phyloP scores from a whole-genome alignment of 2,113 vertebrate species.

The Bujurquina vittata region DNA sequence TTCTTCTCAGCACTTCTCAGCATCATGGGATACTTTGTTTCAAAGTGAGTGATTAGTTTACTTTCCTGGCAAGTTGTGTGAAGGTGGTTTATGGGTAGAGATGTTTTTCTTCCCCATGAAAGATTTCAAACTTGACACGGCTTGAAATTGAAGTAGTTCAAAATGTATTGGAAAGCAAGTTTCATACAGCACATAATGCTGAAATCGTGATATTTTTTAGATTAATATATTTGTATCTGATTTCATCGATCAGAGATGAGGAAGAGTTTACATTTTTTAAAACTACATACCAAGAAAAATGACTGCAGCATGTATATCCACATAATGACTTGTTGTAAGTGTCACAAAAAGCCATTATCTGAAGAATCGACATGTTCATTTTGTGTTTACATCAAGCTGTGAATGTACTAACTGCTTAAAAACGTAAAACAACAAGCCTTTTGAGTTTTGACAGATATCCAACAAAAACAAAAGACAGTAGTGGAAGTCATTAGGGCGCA shows the following conservation, averaged over 20 bases:
- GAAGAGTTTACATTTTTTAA: too few species aligned
- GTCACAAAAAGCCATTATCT: too few species aligned
- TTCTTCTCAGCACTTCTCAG: constrained; percentile 70
- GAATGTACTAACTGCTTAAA: not conserved
- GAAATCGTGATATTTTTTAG: not conserved
- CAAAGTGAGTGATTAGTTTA: constrained; percentile 71
- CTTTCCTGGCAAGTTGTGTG: constrained; percentile 61
- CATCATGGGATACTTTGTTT: constrained; percentile 61
- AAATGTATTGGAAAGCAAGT: not conserved
- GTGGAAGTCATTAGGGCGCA: constrained; percentile 47
- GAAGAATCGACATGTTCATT: not conserved
- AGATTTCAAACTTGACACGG: not conserved
- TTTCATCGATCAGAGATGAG: too few species aligned
- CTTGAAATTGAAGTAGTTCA: not conserved
- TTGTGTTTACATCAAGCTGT: not conserved
- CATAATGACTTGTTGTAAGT: too few species aligned
- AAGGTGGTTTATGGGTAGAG: not conserved
- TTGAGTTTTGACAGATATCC: constrained; percentile 12
- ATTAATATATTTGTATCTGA: too few species aligned
- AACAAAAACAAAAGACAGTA: constrained; percentile 2
- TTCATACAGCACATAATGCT: not conserved
- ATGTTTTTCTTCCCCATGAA: not conserved
- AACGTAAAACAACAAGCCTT: not conserved
- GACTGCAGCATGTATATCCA: too few species aligned
- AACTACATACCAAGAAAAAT: too few species aligned